Conservation (phyloP, 2,888 invertebrate species). For the Lutraria lutraria region DNA sequence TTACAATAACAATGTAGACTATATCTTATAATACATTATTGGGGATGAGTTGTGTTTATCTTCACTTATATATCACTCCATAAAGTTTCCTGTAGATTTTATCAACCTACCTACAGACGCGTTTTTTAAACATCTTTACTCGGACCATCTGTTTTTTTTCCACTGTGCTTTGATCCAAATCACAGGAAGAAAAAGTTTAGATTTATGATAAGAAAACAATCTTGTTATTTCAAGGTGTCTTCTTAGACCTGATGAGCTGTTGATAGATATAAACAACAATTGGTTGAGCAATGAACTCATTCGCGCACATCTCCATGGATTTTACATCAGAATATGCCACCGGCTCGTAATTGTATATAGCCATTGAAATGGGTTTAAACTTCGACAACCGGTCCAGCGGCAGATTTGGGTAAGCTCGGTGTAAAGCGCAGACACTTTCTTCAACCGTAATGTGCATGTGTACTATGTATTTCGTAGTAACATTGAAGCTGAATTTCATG, state of each 20-base stretch:
- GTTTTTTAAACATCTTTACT: background rate
- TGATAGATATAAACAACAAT: background rate
- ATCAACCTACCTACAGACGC: background rate
- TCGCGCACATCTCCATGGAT: no score
- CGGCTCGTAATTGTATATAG: no score
- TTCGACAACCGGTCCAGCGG: background rate
- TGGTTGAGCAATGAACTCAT: background rate
- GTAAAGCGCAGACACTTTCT: background rate
- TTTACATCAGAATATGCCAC: no score
- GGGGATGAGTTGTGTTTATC: background rate
- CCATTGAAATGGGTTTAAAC: background rate
- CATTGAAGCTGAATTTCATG: background rate
- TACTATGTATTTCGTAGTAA: background rate
- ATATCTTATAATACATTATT: no score
- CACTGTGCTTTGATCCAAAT: background rate
- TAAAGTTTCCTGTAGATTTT: background rate
- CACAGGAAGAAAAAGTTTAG: background rate
- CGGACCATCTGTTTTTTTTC: background rate
- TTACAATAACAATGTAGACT: no score
- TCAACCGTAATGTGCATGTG: background rate
- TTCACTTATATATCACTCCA: background rate
- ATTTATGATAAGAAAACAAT: background rate
- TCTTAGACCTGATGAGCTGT: background rate
- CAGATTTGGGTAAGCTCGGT: background rate
- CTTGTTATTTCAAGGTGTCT: background rate